phyloP scores from a whole-genome alignment of 2,113 vertebrate species.

The Calonectris borealis region DNA sequence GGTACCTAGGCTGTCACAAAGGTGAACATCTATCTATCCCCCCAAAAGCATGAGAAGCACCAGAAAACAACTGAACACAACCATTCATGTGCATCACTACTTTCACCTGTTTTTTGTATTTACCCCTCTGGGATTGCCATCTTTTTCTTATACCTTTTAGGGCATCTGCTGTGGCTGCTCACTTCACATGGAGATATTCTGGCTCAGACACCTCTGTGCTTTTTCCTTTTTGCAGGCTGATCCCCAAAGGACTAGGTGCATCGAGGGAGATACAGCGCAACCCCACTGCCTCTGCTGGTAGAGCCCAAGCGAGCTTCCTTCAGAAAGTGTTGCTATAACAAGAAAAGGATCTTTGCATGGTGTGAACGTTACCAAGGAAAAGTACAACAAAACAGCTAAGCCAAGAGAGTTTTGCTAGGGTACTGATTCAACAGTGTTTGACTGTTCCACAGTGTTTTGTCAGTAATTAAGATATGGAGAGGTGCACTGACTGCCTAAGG shows the following conservation, averaged over 20 bases:
- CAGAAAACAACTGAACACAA: background rate
- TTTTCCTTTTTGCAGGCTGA: background rate
- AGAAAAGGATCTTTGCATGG: rapidly evolving
- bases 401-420: background rate
- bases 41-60: background rate
- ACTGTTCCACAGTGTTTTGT: background rate
- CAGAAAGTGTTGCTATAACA: background rate
- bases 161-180: background rate
- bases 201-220: background rate
- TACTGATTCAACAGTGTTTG: background rate
- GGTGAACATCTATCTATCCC: background rate
- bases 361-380: background rate
- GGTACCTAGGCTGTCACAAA: background rate
- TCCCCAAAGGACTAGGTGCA: background rate
- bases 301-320: background rate
- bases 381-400: background rate
- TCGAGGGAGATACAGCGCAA: background rate
- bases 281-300: background rate
- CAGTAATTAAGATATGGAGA: background rate
- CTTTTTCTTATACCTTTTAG: background rate
- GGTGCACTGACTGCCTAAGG: too few species aligned
- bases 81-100: background rate
- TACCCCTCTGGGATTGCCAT: background rate
- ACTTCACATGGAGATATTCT: background rate
- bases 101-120: background rate